Percentiles rank a stretch among this genome's conserved stretches.
phyloP scores from a whole-genome alignment of 2,113 vertebrate species.

The Aptenodytes forsteri region DNA sequence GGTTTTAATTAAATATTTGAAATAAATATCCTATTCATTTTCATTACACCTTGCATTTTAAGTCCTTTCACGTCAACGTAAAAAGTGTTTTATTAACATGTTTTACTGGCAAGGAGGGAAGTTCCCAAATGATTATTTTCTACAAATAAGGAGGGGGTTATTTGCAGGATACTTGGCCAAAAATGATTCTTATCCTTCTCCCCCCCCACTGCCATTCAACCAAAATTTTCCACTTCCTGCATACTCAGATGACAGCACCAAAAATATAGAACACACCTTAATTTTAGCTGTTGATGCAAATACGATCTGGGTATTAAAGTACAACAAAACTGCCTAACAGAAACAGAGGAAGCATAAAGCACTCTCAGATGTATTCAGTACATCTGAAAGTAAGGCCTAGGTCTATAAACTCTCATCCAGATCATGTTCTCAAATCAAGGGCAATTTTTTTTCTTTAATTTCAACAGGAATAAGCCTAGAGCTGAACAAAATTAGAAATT shows the following conservation, averaged over 20 bases:
- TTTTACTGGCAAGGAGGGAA: background rate
- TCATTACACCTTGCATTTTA: background rate
- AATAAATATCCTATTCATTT: background rate
- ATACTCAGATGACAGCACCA: background rate
- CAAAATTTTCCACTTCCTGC: background rate
- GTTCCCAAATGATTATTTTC: background rate
- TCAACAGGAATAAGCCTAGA: constrained; percentile 19
- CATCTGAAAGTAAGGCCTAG: background rate
- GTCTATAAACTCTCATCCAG: background rate
- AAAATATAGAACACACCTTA: background rate
- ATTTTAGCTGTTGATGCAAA: background rate
- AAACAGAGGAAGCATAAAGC: background rate
- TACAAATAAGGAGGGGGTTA: background rate
- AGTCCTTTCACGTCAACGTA: background rate
- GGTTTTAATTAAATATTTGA: background rate
- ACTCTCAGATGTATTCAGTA: background rate
- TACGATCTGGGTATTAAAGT: background rate
- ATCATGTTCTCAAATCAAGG: background rate
- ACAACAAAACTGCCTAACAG: background rate
- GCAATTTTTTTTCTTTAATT: background rate
- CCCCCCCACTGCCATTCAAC: fast-evolving
- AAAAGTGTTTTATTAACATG: background rate
- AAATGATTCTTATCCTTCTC: background rate
- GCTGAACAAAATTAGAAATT: constrained; percentile 36
- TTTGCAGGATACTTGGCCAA: background rate